Evolutionary conservation across 2,113 vertebrate genomes (phyloP), one percentile per base, ranked within the genome.

Genomic region (Dipodomys spectabilis): DNA sequence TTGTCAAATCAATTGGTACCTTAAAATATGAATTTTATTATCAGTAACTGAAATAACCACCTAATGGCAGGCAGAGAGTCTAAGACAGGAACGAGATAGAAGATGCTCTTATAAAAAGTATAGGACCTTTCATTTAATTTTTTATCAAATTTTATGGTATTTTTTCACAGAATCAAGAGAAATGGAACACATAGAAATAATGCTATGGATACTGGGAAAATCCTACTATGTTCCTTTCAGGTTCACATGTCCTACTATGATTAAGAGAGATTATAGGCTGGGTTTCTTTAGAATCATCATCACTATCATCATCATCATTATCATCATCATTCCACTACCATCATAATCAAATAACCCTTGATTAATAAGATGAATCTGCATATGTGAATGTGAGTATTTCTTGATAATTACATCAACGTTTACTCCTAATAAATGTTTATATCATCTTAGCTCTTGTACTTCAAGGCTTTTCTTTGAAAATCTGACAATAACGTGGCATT

Each of bases 361-460:
- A 95, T 91, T 94, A 95, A 91, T 94, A 89, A 95, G 95, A 91
- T 91, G 96, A 91, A 84, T 81, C 94, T 95, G 16, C 93, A 85
- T 94, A 94, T 94, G 83, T 81, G 87, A 95, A 96, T 95, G 96
- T 97, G 93, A 97, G 96, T 96, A 96, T 96, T 96, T 95, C 80
- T 91, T 53, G 39, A 91, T 87, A 83, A 75, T 27, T 45, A 0
- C 53, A 91, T 92, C 83, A 74, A 93, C 91, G 85, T 92, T 95
- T 90, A 95, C 81, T 95, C 75, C 25, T 88, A 86, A 25, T 23
- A 83, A 96, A 95, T 80, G 71, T 89, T 91, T 86, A 73, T 86
- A 68, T 75, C n/a, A 88, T 91, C 39, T 60, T 92, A 86, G 39
- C 65, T 92, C 39, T 94, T 92, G 82, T 13, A 91, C 62, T 89